Percentiles rank a stretch among this genome's conserved stretches.
phyloP scores from a whole-genome alignment of 1,140 invertebrate species.

The Cyclina sinensis region DNA sequence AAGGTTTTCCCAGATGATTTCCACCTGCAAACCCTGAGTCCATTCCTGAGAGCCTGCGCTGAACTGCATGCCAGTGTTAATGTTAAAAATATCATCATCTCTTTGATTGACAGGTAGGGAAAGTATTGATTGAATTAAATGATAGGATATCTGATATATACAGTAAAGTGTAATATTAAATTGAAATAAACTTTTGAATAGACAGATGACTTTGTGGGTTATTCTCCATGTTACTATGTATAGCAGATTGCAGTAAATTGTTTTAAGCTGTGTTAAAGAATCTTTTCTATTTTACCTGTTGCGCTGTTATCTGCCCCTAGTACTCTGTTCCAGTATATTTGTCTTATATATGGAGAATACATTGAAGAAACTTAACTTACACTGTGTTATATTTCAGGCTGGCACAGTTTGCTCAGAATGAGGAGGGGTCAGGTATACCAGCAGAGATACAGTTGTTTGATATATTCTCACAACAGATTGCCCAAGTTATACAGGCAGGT shows the following conservation, averaged over 20 bases:
- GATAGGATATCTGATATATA: too few relatives aligned
- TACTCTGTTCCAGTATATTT: not conserved
- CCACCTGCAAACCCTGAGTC: conserved; percentile 97
- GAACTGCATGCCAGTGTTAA: conserved; percentile 98
- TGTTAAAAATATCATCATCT: conserved; percentile 99
- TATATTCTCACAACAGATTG: conserved; percentile 99
- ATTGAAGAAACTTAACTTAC: not conserved
- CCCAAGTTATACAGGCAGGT: conserved; percentile 97
- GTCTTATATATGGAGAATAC: not conserved
- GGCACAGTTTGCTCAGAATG: conserved; percentile 89
- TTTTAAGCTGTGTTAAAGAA: too few relatives aligned
- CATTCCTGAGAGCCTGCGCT: conserved; percentile 98
- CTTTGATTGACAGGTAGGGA: conserved; percentile 95
- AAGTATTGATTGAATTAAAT: too few relatives aligned
- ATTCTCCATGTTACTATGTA: too few relatives aligned
- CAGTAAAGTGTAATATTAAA: too few relatives aligned
- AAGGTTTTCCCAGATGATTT: conserved; percentile 99
- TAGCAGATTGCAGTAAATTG: too few relatives aligned
- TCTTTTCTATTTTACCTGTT: too few relatives aligned
- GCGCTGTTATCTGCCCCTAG: too few relatives aligned
- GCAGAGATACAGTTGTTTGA: conserved; percentile 98
- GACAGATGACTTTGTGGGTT: too few relatives aligned
- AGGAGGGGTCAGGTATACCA: conserved; percentile 92
- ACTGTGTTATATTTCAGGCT: conserved; percentile 78
- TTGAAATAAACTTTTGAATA: too few relatives aligned